A percentile compares a stretch with the other conserved stretches of the same genome.
Evolutionary conservation across 2,888 invertebrate species (phyloP).

Genomic region (Andrena minutula): DNA sequence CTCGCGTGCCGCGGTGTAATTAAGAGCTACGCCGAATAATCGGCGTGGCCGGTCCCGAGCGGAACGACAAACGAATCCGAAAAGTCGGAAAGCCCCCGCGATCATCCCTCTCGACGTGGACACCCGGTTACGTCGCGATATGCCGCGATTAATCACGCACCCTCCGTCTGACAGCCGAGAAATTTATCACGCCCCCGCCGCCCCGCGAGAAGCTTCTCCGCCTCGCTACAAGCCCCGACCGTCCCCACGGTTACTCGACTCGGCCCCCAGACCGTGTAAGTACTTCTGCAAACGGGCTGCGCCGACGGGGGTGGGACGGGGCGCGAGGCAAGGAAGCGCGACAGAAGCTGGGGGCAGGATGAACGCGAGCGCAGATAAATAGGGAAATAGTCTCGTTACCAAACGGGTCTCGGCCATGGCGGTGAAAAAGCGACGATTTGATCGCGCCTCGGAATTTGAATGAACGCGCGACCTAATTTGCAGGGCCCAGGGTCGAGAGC

Average conservation of each 20-base stretch:
- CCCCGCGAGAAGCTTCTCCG: constrained; percentile 49
- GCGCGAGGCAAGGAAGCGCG: constrained; percentile 6
- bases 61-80: constrained; percentile 69
- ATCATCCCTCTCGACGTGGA: constrained; percentile 58
- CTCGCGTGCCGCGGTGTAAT: constrained; percentile 74
- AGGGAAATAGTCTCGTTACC: constrained; percentile 12
- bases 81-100: constrained; percentile 66
- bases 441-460: constrained; percentile 45
- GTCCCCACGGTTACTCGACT: not conserved
- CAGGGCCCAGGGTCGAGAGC: not conserved
- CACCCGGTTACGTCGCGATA: constrained; percentile 62
- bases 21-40: constrained; percentile 68
- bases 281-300: constrained; percentile 25
- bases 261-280: constrained; percentile 17
- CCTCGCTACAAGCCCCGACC: not conserved
- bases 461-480: constrained; percentile 40
- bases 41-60: constrained; percentile 38
- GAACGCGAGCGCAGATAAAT: constrained; percentile 34
- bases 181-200: constrained; percentile 56
- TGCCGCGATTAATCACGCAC: constrained; percentile 62
- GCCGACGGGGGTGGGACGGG: not conserved
- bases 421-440: constrained; percentile 37
- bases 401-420: constrained; percentile 24
- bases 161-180: constrained; percentile 44
- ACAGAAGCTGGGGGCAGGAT: constrained; percentile 22